Percentiles rank a stretch among this genome's conserved stretches.
Conservation (phyloP, 2,888 invertebrate species). For the Agonum fuliginosum region DNA sequence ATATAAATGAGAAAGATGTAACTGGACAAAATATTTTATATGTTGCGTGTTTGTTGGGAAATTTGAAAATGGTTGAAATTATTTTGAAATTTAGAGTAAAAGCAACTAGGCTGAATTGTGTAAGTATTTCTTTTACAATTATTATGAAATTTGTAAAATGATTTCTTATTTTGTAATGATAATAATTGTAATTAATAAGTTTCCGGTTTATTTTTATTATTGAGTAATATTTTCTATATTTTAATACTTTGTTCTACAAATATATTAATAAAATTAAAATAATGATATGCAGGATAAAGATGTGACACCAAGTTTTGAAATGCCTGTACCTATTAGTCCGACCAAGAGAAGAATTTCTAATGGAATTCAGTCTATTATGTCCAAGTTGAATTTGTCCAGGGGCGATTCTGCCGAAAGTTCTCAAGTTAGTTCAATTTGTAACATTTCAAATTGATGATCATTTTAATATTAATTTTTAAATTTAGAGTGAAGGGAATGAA, state of each 20-base stretch:
- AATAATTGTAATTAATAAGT: too few relatives aligned
- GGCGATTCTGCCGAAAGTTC: slow-evolving; percentile 72
- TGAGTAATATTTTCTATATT: too few relatives aligned
- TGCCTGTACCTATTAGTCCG: slow-evolving; percentile 72
- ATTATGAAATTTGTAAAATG: background rate
- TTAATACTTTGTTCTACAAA: too few relatives aligned
- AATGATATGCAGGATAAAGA: slow-evolving; percentile 51
- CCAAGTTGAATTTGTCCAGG: slow-evolving; percentile 82
- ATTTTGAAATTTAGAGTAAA: slow-evolving; percentile 83
- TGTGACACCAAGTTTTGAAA: slow-evolving; percentile 48
- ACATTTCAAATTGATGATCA: slow-evolving; percentile 53
- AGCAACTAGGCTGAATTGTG: slow-evolving; percentile 72
- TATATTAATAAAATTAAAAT: background rate
- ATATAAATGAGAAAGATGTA: slow-evolving; percentile 92
- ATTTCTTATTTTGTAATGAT: too few relatives aligned
- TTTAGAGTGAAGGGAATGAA: slow-evolving; percentile 67
- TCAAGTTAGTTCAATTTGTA: slow-evolving; percentile 66
- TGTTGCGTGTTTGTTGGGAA: slow-evolving; percentile 90
- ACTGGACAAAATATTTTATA: slow-evolving; percentile 94
- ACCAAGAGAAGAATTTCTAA: slow-evolving; percentile 86
- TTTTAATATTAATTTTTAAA: slow-evolving; percentile 65
- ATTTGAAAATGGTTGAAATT: slow-evolving; percentile 84
- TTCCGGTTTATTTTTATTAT: background rate
- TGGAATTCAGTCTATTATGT: slow-evolving; percentile 92
- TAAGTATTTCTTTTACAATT: slow-evolving; percentile 64